Conservation (phyloP, 2,888 invertebrate species). For the Crepidodera aurea region DNA sequence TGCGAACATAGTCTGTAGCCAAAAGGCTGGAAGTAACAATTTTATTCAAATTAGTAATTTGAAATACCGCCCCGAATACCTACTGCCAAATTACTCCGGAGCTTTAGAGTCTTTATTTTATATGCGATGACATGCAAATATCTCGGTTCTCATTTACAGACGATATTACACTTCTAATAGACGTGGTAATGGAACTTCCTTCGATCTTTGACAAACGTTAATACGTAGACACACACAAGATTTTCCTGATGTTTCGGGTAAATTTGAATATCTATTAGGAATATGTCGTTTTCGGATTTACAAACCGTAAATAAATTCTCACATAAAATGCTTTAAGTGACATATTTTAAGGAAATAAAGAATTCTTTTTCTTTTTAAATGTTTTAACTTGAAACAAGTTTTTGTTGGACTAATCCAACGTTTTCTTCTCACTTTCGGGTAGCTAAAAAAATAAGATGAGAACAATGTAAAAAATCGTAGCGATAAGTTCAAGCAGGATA, state of each 20-base stretch:
- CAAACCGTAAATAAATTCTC: neutral
- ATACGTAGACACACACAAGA: neutral
- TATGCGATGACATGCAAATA: conserved; percentile 16
- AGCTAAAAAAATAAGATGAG: no score
- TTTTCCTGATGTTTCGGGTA: neutral
- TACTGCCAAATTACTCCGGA: conserved; percentile 12
- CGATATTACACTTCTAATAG: conserved; percentile 16
- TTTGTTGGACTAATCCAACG: no score
- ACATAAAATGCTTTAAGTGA: no score
- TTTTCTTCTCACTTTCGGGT: no score
- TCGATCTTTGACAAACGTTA: conserved; percentile 7
- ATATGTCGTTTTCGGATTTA: neutral
- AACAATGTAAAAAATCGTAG: no score
- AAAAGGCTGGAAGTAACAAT: conserved; percentile 13
- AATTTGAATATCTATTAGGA: neutral
- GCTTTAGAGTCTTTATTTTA: conserved; percentile 12
- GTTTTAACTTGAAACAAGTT: no score
- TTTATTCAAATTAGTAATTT: conserved; percentile 19
- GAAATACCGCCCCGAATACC: conserved; percentile 14
- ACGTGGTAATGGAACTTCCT: conserved; percentile 13
- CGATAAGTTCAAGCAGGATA: no score
- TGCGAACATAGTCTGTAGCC: neutral
- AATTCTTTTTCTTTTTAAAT: no score
- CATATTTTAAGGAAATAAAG: no score
- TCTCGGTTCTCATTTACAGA: conserved; percentile 15